phyloP scores from a whole-genome alignment of 2,888 invertebrate genomes.

The Caenorhabditis drosophilae region DNA sequence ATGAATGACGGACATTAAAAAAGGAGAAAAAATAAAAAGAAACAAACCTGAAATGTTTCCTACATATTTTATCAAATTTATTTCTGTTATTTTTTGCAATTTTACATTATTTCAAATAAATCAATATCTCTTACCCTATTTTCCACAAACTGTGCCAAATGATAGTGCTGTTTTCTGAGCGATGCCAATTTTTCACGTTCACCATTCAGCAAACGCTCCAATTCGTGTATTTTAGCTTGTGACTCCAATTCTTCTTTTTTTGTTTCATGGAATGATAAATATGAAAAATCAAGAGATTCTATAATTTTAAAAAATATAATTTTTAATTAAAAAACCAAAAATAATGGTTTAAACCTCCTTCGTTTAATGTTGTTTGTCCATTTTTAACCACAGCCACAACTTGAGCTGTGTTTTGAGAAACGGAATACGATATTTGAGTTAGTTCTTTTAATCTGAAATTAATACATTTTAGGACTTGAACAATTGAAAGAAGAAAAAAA shows the following conservation, averaged over 20 bases:
- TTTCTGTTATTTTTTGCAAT: no score
- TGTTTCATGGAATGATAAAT: constrained; percentile 88
- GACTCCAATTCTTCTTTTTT: constrained; percentile 96
- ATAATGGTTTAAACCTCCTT: constrained; percentile 75
- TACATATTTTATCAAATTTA: no score
- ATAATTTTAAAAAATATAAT: constrained; percentile 51
- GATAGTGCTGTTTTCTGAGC: constrained; percentile 89
- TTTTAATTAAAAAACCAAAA: neutral
- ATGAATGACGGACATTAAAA: no score
- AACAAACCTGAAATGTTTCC: no score
- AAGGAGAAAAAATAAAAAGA: no score
- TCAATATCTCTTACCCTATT: constrained; percentile 21
- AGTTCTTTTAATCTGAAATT: constrained; percentile 82
- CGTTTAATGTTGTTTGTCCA: constrained; percentile 84
- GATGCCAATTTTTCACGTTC: constrained; percentile 85
- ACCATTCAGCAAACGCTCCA: constrained; percentile 86
- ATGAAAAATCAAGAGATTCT: constrained; percentile 88
- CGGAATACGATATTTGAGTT: constrained; percentile 84
- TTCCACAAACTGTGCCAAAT: constrained; percentile 70
- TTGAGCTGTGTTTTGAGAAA: constrained; percentile 87
- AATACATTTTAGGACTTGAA: no score
- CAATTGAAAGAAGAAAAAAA: no score
- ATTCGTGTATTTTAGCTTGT: constrained; percentile 87
- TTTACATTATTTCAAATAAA: no score
- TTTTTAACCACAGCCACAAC: constrained; percentile 93